A percentile compares a stretch with the other conserved stretches of the same genome.
Evolutionary conservation across 1,140 invertebrate genomes (phyloP).

Genomic region (Glossosoma conforme): DNA sequence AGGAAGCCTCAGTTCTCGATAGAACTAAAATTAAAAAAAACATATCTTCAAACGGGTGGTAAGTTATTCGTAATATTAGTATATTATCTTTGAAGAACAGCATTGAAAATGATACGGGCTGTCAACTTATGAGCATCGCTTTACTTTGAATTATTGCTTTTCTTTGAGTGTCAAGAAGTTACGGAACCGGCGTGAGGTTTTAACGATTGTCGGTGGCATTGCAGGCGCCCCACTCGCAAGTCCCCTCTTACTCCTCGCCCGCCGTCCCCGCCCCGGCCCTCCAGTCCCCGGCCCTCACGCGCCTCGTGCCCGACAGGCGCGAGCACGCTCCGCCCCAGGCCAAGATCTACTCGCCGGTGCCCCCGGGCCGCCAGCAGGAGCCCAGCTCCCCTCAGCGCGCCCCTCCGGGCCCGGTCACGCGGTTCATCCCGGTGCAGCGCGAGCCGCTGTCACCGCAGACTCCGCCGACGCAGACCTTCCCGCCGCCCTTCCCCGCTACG

Average conservation of each 20-base stretch:
- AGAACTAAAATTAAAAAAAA: no score
- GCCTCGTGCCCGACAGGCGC: constrained; percentile 23
- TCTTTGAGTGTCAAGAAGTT: no score
- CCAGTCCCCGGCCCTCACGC: constrained; percentile 27
- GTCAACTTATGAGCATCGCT: no score
- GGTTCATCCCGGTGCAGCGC: background rate
- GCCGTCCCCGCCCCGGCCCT: constrained; percentile 25
- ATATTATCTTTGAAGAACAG: no score
- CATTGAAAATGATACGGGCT: no score
- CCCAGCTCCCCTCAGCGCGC: background rate
- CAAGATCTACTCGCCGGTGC: constrained; percentile 17
- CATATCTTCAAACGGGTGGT: no score
- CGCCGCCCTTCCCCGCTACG: constrained; percentile 21
- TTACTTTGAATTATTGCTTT: no score
- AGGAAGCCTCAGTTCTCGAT: no score
- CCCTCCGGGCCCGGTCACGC: background rate
- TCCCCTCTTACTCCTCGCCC: constrained; percentile 24
- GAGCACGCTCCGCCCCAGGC: constrained; percentile 19
- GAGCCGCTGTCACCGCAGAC: constrained; percentile 16
- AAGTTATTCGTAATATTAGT: no score
- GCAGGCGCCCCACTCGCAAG: constrained; percentile 27
- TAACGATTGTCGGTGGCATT: constrained; percentile 27
- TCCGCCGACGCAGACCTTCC: constrained; percentile 27
- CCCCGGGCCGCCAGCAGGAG: background rate
- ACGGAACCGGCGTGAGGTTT: no score